Base-by-base conservation (phyloP, 2,888 invertebrate species). In the Ophion ventricosus region DNA sequence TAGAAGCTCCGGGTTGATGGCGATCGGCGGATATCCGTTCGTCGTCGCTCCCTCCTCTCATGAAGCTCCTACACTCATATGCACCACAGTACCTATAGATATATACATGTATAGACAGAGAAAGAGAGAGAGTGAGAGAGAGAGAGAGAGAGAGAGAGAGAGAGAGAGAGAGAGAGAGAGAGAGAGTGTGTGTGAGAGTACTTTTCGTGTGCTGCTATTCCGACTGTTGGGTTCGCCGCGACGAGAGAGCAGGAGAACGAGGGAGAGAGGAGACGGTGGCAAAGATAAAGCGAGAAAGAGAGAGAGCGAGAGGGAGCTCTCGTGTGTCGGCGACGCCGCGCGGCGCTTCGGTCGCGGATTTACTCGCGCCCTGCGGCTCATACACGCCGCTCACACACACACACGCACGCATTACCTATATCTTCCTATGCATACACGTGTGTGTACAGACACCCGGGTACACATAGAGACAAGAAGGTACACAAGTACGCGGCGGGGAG, bases 301-400 rank as follows among this genome's bases (percentile, higher is more conserved):
- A 54, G 73, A 56, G 75, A 64, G 64, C 29, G 54, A 29, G 35
- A 56, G 35, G 26, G n/a, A 56, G 76, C 5, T 35, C 40, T 35
- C 35, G 54, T 57, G 57, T 43, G 73, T 20, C 73, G 57, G 56
- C 20, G 79, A 73, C 57, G 79, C 79, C 72, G 79, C n/a, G 70
- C 90, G 90, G 88, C 88, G 89, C 89, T 89, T 83, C 87, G 88
- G 82, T 79, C 87, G 88, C 86, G 87, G 84, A 85, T 85, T 83
- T 84, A 85, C 84, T 84, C 76, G 81, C 73, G 80, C 76, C 56
- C 76, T 72, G 83, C 80, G 76, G 80, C 64, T 80, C 66, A 43
- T 80, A 35, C 69, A 25, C 59, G 64, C 43, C 64, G 56, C 25
- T 56, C 59, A 59, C 29, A 72, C 14, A 35, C 20, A 23, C 17